Base-by-base conservation (phyloP, 2,797 vertebrate species). In the Pygocentrus nattereri region DNA sequence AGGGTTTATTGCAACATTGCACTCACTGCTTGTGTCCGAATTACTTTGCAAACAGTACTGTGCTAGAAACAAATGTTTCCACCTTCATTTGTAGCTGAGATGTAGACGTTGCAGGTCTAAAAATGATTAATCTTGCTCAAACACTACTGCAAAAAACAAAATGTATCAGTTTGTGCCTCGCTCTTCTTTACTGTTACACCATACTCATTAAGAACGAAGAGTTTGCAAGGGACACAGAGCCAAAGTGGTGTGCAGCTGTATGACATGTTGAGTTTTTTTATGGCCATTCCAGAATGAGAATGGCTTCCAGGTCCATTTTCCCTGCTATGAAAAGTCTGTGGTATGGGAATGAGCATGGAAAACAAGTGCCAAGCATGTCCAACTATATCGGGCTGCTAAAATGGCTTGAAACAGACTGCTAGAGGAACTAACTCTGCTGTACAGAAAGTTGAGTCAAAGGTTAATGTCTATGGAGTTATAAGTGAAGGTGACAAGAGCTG, bases 371-470 rank as follows among this genome's bases (percentile, higher is more conserved):
- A 73, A 56, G 27, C 50, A 56, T 19, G 70, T 54, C 31, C 30
- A n/a, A 58, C 31, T 25, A 30, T 76, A 15, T 18, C 19, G 30
- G 38, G 41, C 15, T 68, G 64, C 76, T 74, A 74, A 74, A 68
- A 61, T 25, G 65, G 58, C 68, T 49, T 3, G 11, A n/a, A 38
- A 44, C 58, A 15, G 49, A 72, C 8, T 30, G 47, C 50, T 13
- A 21, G 27, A 65, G 59, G 61, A 68, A 41, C 75, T 23, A 34
- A 38, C 27, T 7, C 56, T 18, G n/a, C 30, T 74, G 56, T 74
- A 41, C 21, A 58, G 58, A 77, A 82, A 64, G 7, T 3, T 30
- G 27, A 74, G 69, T 73, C 69, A 67, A 72, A 82, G 74, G 81
- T 82, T 78, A 78, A 78, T 44, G 69, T 56, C 10, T 30, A 12